These are phyloP conservation scores for Diaprepes abbreviatus DNA, from an alignment of 2,888 invertebrate genomes.

Conservation along the genomic window DNA sequence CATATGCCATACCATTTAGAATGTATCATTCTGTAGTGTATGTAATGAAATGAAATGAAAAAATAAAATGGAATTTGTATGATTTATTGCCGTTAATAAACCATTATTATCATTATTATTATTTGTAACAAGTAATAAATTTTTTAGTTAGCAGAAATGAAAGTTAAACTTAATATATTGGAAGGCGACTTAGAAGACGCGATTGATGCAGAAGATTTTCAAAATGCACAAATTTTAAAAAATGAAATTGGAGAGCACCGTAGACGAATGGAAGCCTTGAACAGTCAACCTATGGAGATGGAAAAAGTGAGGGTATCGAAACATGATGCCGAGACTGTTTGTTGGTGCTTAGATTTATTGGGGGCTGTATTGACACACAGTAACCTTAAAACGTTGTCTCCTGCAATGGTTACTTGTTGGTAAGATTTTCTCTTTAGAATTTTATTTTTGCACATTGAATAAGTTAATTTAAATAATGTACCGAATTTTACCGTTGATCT, in stretches of 20 bases:
- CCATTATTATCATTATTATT: too few relatives aligned
- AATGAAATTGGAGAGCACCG: constrained; percentile 51
- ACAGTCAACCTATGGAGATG: constrained; percentile 9
- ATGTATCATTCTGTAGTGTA: too few relatives aligned
- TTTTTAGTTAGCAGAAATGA: constrained; percentile 55
- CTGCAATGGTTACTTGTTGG: constrained; percentile 27
- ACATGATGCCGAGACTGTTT: constrained; percentile 51
- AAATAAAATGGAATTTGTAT: too few relatives aligned
- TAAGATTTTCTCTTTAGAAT: too few relatives aligned
- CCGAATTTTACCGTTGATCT: too few relatives aligned
- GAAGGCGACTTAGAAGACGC: constrained; percentile 57
- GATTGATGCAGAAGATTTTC: constrained; percentile 53
- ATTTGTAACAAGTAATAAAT: too few relatives aligned
- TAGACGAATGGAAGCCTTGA: constrained; percentile 51
- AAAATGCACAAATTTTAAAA: constrained; percentile 53
- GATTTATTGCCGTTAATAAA: too few relatives aligned
- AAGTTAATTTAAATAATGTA: too few relatives aligned
- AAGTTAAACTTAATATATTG: constrained; percentile 56
- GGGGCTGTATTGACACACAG: constrained; percentile 40
- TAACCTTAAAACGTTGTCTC: constrained; percentile 14
- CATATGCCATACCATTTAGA: too few relatives aligned
- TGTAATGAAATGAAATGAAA: too few relatives aligned
- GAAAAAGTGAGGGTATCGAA: constrained; percentile 34
- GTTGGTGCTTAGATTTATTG: constrained; percentile 56
- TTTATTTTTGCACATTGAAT: too few relatives aligned